phyloP scores from a whole-genome alignment of 2,113 vertebrate species.

The Cryptotis parvus region DNA sequence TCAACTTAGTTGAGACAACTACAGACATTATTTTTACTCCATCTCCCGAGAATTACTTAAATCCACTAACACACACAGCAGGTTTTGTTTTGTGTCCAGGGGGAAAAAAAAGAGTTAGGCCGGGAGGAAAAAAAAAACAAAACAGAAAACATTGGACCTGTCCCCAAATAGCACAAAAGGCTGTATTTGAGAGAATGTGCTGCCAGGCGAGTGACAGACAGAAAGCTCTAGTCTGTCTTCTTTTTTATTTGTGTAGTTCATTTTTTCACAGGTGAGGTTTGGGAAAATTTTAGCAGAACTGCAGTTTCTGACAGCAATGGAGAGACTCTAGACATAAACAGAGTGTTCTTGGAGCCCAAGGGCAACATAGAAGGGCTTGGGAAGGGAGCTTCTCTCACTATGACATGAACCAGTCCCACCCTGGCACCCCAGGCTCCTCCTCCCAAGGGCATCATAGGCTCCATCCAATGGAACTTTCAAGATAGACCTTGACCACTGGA shows the following conservation, averaged over 20 bases:
- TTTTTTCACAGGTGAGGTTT: neutral
- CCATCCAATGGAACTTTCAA: neutral
- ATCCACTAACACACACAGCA: neutral
- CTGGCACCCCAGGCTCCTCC: too few species aligned
- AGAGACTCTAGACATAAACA: neutral
- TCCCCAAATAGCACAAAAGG: neutral
- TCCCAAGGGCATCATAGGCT: neutral
- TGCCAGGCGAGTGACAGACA: neutral
- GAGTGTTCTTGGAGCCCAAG: neutral
- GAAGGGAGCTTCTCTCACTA: too few species aligned
- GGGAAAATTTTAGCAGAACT: neutral
- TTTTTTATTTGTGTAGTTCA: neutral
- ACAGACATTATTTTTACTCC: neutral
- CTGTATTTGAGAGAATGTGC: neutral
- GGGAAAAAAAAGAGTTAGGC: neutral
- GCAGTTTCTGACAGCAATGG: too few species aligned
- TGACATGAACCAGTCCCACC: accelerated
- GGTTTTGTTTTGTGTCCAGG: neutral
- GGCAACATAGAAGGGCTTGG: neutral
- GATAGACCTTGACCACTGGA: accelerated
- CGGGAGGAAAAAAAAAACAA: neutral
- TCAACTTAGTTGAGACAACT: too few species aligned
- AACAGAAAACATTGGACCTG: neutral
- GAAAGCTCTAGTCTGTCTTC: neutral
- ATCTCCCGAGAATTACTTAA: neutral